Conservation (phyloP, 1,140 invertebrate genomes). For the Apocrypta bakeri region DNA sequence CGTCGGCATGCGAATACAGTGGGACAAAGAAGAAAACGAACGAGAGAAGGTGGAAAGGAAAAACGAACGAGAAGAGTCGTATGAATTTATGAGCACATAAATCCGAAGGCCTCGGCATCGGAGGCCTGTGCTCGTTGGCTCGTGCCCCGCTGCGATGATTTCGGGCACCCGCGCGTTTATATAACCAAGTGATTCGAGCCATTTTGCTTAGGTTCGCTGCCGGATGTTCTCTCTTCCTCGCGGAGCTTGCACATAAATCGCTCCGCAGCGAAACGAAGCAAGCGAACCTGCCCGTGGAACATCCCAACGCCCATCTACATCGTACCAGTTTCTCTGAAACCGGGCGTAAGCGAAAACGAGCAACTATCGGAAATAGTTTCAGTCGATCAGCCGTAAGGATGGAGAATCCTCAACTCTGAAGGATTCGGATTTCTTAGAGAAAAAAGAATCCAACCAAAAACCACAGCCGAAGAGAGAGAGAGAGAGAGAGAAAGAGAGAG, state of each 20-base stretch:
- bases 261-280: constrained; percentile 54
- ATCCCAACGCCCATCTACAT: no score
- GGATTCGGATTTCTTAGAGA: not conserved
- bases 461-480: no score
- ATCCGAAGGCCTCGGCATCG: constrained; percentile 61
- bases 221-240: constrained; percentile 52
- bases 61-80: constrained; percentile 67
- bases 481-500: no score
- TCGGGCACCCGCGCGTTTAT: constrained; percentile 54
- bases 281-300: constrained; percentile 27
- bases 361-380: constrained; percentile 55
- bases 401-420: not conserved
- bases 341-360: constrained; percentile 58
- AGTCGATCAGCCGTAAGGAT: not conserved
- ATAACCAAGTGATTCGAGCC: constrained; percentile 48
- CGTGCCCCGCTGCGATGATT: constrained; percentile 59
- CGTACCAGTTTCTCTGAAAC: not conserved
- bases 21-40: not conserved
- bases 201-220: constrained; percentile 38
- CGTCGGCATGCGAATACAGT: no score
- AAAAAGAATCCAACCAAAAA: not conserved
- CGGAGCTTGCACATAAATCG: constrained; percentile 58
- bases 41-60: constrained; percentile 63
- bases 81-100: constrained; percentile 73
- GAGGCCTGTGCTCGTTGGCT: constrained; percentile 54